Percentiles rank a stretch among this genome's conserved stretches.
Conservation (phyloP, 2,888 invertebrate species). For the Heliothis peltigera region DNA sequence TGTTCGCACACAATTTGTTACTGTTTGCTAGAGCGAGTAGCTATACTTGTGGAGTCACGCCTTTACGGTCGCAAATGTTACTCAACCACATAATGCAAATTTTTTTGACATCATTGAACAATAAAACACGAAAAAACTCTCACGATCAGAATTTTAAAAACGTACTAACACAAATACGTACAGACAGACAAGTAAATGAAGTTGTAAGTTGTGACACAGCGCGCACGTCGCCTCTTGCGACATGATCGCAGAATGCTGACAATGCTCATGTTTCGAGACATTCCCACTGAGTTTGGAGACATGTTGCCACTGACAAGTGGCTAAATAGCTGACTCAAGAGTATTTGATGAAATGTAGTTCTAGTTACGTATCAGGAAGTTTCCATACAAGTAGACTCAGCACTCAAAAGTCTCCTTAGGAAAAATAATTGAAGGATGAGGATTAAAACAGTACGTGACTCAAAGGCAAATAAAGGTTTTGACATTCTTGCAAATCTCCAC, state of each 20-base stretch:
- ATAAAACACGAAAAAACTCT: conserved; percentile 9
- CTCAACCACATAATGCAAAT: background rate
- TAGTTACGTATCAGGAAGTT: too few relatives aligned
- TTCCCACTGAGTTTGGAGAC: conserved; percentile 55
- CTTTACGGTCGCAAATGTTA: background rate
- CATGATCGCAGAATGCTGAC: conserved; percentile 59
- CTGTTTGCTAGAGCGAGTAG: too few relatives aligned
- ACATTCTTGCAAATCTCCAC: too few relatives aligned
- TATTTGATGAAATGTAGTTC: too few relatives aligned
- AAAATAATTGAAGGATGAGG: too few relatives aligned
- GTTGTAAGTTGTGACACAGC: conserved; percentile 57
- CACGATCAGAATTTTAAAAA: conserved; percentile 34
- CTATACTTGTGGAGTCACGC: too few relatives aligned
- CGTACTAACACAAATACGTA: conserved; percentile 31
- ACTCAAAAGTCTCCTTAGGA: too few relatives aligned
- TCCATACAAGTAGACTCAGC: too few relatives aligned
- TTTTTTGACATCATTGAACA: background rate
- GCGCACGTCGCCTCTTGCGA: conserved; percentile 60
- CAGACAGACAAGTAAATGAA: conserved; percentile 37
- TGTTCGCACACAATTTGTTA: too few relatives aligned
- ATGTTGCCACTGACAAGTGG: conserved; percentile 5
- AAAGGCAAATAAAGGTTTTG: too few relatives aligned
- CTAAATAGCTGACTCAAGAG: too few relatives aligned
- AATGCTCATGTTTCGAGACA: conserved; percentile 63
- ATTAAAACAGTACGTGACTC: too few relatives aligned